Conservation (phyloP, 64 coral and sea anemone species). For the Platygyra sinensis region DNA sequence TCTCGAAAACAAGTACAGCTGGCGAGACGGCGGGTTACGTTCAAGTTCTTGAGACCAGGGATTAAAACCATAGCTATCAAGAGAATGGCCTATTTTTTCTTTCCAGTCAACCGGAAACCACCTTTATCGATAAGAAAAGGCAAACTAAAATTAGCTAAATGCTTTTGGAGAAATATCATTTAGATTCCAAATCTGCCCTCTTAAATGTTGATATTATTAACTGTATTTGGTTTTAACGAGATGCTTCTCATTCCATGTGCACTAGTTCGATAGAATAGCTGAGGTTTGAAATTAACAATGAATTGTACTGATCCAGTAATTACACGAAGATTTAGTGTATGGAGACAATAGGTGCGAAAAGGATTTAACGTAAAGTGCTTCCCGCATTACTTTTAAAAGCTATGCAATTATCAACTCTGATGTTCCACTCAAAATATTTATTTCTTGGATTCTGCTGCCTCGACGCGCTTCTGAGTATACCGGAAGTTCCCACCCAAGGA, state of each 20-base stretch:
- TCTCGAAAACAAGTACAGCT: neutral
- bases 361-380: slow-evolving; percentile 11
- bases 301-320: neutral
- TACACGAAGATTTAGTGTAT: slow-evolving; percentile 28
- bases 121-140: neutral
- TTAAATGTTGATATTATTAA: neutral
- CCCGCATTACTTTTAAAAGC: slow-evolving; percentile 10
- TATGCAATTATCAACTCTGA: neutral
- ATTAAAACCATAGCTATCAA: slow-evolving; percentile 3
- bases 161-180: neutral
- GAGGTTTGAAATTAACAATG: neutral
- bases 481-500: slow-evolving; percentile 35
- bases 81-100: slow-evolving; percentile 26
- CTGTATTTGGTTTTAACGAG: slow-evolving; percentile 1
- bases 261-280: neutral
- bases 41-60: neutral
- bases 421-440: slow-evolving; percentile 2
- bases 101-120: slow-evolving; percentile 24
- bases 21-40: neutral
- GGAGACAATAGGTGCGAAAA: slow-evolving; percentile 11
- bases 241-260: neutral
- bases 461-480: neutral
- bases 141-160: neutral
- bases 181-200: neutral
- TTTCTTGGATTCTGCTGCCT: neutral